phyloP scores from a whole-genome alignment of 30 jellyfish, hydroid and myxozoan species.

The Aurelia sp. region DNA sequence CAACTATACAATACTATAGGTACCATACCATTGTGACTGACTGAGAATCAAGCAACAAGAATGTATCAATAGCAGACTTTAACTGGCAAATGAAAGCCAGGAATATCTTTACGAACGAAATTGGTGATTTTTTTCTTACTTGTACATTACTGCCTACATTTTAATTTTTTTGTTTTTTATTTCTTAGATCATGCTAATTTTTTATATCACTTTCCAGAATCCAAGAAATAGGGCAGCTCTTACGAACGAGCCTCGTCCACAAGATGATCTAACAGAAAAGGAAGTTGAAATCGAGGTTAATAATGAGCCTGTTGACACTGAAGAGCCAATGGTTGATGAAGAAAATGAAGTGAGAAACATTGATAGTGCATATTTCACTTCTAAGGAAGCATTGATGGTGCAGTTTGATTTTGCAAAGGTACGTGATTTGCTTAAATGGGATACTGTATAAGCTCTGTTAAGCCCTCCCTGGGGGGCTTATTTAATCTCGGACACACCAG shows the following conservation, averaged over 20 bases:
- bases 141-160: neutral
- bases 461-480: no score
- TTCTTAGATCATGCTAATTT: no score
- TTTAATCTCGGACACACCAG: no score
- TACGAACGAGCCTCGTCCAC: slow-evolving; percentile 14
- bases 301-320: slow-evolving; percentile 23
- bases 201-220: no score
- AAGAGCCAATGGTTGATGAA: slow-evolving; percentile 33
- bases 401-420: slow-evolving; percentile 9
- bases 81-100: neutral
- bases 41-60: no score
- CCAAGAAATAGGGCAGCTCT: neutral
- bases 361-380: slow-evolving; percentile 49
- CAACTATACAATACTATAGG: no score
- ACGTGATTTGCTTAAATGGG: neutral
- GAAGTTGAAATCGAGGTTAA: slow-evolving; percentile 26
- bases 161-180: neutral
- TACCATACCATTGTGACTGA: no score
- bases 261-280: slow-evolving; percentile 23
- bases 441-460: no score
- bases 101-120: neutral
- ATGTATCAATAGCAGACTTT: neutral
- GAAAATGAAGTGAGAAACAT: slow-evolving; percentile 18
- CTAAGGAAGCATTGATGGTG: slow-evolving; percentile 29
- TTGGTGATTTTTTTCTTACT: neutral